Base-by-base conservation (phyloP, 2,888 invertebrate species). In the Myopa tessellatipennis region DNA sequence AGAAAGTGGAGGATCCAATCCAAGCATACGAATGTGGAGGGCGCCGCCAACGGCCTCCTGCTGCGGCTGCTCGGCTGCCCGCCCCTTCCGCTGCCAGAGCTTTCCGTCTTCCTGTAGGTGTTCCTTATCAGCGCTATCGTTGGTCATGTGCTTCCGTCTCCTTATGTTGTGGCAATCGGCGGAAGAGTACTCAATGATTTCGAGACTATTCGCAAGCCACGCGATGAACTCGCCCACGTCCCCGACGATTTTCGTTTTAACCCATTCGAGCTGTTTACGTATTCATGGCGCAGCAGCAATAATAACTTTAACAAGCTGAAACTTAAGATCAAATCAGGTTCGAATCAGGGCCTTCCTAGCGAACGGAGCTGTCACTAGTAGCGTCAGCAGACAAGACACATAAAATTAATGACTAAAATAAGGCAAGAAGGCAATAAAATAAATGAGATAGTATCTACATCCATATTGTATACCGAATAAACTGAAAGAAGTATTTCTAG, bases 1-100 rank as follows among this genome's bases (percentile, higher is more conserved):
- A 75, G 75, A 75, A 75, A 75, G 75, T 75, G 75, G 69, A 75
- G 75, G 34, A 18, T 69, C 75, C 34, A 58, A 68, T 60, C 55
- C n/a, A 16, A 69, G 75, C 75, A 75, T 75, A 75, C 75, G 68
- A 69, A 75, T 75, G 68, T 45, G 68, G 60, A 55, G 52, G 34
- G 26, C 63, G 36, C 67, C 67, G 36, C 26, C 74, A 68, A 63
- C 45, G 45, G 50, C 34, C 61, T n/a, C 16, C 50, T 45, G 12
- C 63, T 45, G 71, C 38, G 10, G 16, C 26, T 34, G 26, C 61
- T 40, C 58, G 16, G 38, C 38, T 40, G 74, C 38, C 40, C 58
- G 12, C 68, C 40, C 7, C 34, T 40, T 52, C 52, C 52, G 36
- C 4, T 65, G 65, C 26, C 52, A 36, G 50, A 12, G 26, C 36